These are phyloP conservation scores for Rallus limicola DNA, from an alignment of 2,113 vertebrate species.

Conservation along the genomic window DNA sequence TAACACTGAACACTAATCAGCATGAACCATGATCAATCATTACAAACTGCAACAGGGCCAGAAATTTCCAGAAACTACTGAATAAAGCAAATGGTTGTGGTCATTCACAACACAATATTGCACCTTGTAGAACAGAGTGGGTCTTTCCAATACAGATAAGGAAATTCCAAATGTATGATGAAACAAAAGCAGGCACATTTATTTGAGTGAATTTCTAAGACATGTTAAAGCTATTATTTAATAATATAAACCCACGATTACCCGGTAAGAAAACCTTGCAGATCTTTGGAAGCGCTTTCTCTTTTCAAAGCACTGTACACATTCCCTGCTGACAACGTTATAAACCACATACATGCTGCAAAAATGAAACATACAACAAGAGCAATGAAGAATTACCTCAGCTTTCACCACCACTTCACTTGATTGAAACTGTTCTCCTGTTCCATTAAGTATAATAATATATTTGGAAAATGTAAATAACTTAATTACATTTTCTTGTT, in stretches of 20 bases:
- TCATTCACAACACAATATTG: neutral
- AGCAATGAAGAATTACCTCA: slow-evolving; percentile 53
- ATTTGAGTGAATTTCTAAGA: slow-evolving; percentile 11
- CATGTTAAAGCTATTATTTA: neutral
- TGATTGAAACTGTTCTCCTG: slow-evolving; percentile 57
- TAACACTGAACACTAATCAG: neutral
- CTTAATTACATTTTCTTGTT: slow-evolving; percentile 84
- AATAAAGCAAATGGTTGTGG: neutral
- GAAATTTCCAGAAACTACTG: neutral
- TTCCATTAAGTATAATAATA: slow-evolving; percentile 55
- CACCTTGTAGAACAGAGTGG: neutral
- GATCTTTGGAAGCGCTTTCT: neutral
- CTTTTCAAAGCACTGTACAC: neutral
- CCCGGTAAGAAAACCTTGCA: neutral
- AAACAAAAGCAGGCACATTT: slow-evolving; percentile 19
- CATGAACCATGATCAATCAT: neutral
- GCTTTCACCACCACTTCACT: slow-evolving; percentile 70
- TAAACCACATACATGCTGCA: slow-evolving; percentile 17
- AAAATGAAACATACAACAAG: slow-evolving; percentile 34
- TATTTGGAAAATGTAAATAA: slow-evolving; percentile 50
- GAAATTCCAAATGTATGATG: neutral
- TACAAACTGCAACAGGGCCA: neutral
- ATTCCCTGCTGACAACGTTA: slow-evolving; percentile 2
- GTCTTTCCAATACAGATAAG: neutral
- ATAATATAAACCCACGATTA: neutral